Evolutionary conservation across 1,140 invertebrate genomes (phyloP).

Genomic region (Dendroctonus valens): DNA sequence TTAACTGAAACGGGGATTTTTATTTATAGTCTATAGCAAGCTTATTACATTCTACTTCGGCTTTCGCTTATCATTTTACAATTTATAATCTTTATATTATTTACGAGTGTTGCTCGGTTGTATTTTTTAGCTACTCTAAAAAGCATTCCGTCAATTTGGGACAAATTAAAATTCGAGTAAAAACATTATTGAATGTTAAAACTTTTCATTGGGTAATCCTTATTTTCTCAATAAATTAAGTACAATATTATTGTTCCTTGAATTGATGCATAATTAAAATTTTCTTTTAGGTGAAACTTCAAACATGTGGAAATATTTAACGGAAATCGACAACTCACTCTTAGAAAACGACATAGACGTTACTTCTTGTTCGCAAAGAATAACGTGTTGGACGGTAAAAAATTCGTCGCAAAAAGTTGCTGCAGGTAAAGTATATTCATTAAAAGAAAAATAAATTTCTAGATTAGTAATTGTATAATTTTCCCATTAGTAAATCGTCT

Average conservation of each 20-base stretch:
- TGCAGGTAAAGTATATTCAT: constrained; percentile 26
- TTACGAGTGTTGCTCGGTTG: too few species aligned
- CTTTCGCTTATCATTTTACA: too few species aligned
- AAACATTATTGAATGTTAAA: too few species aligned
- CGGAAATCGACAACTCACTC: constrained; percentile 37
- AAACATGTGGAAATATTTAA: constrained; percentile 23
- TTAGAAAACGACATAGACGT: constrained; percentile 43
- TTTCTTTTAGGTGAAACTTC: constrained; percentile 24
- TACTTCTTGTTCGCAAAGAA: constrained; percentile 43
- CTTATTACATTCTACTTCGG: too few species aligned
- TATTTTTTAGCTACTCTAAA: not conserved
- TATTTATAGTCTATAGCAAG: too few species aligned
- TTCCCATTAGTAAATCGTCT: too few species aligned
- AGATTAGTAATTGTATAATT: too few species aligned
- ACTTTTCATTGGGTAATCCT: not conserved
- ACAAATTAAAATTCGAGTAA: too few species aligned
- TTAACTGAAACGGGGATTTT: too few species aligned
- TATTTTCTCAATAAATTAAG: too few species aligned
- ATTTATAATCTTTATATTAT: too few species aligned
- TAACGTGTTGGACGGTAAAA: constrained; percentile 42
- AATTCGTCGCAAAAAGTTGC: constrained; percentile 38
- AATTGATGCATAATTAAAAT: not conserved
- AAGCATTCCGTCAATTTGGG: not conserved
- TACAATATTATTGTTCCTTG: too few species aligned
- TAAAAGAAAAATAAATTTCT: not conserved